A percentile compares a stretch with the other conserved stretches of the same genome.
Conservation (phyloP, 2,113 vertebrate species). For the Nannospalax galili region DNA sequence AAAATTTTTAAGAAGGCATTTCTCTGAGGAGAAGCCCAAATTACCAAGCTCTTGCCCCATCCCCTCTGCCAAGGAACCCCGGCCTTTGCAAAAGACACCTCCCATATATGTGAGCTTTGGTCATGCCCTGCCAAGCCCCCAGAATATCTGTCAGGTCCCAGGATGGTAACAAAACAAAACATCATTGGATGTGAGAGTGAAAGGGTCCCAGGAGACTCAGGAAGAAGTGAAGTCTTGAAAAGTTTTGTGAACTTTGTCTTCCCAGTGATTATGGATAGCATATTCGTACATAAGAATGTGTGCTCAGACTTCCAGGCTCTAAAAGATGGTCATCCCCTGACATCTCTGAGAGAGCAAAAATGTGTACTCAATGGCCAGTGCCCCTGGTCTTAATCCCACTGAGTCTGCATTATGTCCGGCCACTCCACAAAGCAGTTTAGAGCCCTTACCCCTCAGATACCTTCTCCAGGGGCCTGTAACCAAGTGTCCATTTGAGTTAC, state of each 20-base stretch:
- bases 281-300: too few relatives aligned
- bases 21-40: not conserved
- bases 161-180: not conserved
- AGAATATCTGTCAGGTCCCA: not conserved
- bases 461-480: not conserved
- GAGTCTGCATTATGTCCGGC: not conserved
- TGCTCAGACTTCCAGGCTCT: not conserved
- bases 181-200: not conserved
- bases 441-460: not conserved
- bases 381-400: too few relatives aligned
- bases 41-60: not conserved
- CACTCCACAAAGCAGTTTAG: not conserved
- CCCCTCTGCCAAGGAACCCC: not conserved
- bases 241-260: not conserved
- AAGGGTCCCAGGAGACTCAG: not conserved
- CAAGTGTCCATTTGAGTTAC: not conserved
- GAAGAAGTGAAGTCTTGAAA: not conserved
- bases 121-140: not conserved
- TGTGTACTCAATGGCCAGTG: not conserved
- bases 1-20: not conserved
- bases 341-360: not conserved
- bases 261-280: not conserved
- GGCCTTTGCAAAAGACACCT: not conserved
- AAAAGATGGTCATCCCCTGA: not conserved
- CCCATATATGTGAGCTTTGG: not conserved